phyloP scores from a whole-genome alignment of 2,888 invertebrate species.

The Argyresthia albistria region DNA sequence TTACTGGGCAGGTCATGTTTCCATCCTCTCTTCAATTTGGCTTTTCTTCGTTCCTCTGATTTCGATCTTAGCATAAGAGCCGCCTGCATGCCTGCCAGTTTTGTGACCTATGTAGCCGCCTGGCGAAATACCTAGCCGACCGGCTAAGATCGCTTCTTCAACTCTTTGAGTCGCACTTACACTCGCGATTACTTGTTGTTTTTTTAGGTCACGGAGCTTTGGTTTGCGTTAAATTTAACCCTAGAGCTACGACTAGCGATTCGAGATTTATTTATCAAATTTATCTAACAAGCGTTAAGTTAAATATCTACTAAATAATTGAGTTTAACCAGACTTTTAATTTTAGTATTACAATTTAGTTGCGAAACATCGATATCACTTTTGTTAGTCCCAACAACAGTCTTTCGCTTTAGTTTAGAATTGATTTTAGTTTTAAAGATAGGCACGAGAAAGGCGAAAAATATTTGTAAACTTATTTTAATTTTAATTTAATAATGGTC shows the following conservation, averaged over 20 bases:
- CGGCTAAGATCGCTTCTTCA: slow-evolving; percentile 14
- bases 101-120: slow-evolving; percentile 46
- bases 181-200: slow-evolving; percentile 8
- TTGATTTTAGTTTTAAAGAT: slow-evolving; percentile 53
- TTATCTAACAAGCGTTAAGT: slow-evolving; percentile 9
- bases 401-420: slow-evolving; percentile 35
- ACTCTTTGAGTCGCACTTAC: slow-evolving; percentile 11
- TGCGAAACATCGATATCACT: slow-evolving; percentile 41
- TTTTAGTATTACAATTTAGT: slow-evolving; percentile 32
- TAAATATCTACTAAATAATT: slow-evolving; percentile 6
- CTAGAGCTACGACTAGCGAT: slow-evolving; percentile 10
- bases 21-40: slow-evolving; percentile 80
- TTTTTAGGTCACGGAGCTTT: slow-evolving; percentile 9
- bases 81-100: slow-evolving; percentile 89
- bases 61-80: slow-evolving; percentile 93
- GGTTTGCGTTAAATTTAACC: slow-evolving; percentile 4
- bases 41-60: slow-evolving; percentile 88
- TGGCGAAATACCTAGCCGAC: slow-evolving; percentile 31
- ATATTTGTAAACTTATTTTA: slow-evolving; percentile 27
- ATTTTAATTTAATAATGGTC: slow-evolving; percentile 50
- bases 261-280: slow-evolving; percentile 15
- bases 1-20: slow-evolving; percentile 88
- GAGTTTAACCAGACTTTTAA: slow-evolving; percentile 13
- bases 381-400: slow-evolving; percentile 52
- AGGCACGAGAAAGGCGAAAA: slow-evolving; percentile 66